These are phyloP conservation scores for Nothocercus julius DNA, from an alignment of 2,113 vertebrate species.

Conservation along the genomic window DNA sequence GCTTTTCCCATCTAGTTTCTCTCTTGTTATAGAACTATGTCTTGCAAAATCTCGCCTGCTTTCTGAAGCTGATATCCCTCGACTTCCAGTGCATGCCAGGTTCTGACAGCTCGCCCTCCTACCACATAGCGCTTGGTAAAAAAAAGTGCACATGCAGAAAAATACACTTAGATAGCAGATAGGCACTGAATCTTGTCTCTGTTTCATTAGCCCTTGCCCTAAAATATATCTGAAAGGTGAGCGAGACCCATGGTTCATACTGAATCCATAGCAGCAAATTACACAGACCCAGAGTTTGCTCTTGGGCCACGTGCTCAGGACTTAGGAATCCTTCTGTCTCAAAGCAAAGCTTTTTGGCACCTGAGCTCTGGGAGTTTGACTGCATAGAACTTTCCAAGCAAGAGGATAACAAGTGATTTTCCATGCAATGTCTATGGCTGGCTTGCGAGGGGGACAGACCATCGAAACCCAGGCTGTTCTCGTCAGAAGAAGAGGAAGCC, in stretches of 20 bases:
- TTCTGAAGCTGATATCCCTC: constrained; percentile 20
- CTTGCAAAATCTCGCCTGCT: constrained; percentile 9
- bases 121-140: constrained; percentile 68
- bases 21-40: not conserved
- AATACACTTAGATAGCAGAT: constrained; percentile 39
- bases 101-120: constrained; percentile 61
- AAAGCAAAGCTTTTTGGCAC: constrained; percentile 35
- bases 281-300: not conserved
- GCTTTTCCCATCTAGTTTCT: not conserved
- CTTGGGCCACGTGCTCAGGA: not conserved
- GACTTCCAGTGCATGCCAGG: constrained; percentile 51
- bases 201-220: constrained; percentile 58
- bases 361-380: constrained; percentile 7
- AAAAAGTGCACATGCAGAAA: constrained; percentile 70
- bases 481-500: not conserved
- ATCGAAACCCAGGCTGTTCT: not conserved
- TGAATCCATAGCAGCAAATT: constrained; percentile 48
- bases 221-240: not conserved
- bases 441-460: not conserved
- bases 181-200: constrained; percentile 61
- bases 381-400: not conserved
- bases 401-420: constrained; percentile 2
- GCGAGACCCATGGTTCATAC: not conserved
- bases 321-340: not conserved
- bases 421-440: not conserved